Base-by-base conservation (phyloP, 2,113 vertebrate genomes). In the Jaculus jaculus region DNA sequence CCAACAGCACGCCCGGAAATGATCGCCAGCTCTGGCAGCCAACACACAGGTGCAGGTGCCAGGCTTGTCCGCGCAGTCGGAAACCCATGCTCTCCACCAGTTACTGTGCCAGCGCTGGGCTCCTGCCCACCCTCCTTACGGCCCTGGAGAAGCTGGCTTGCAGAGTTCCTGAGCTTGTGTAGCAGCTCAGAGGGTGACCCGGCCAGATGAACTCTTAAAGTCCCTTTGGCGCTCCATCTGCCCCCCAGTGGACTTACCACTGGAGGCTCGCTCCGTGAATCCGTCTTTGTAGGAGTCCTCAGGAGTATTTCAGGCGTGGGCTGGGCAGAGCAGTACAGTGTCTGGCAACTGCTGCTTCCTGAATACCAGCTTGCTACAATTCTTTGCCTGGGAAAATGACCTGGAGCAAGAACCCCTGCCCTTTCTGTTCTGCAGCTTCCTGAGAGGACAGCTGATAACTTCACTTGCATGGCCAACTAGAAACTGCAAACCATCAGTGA, bases 11-110 rank as follows among this genome's bases (percentile, higher is more conserved):
- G 63, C 26, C 32, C 26, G 21, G 93, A 78, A 82, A 51, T 2
- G 37, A 83, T 58, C 0, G 0, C 78, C 18, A 47, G 15, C 26
- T 63, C 61, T 13, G 3, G 24, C 4, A 63, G 85, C 51, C 32
- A 58, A 81, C 72, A 18, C 1, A 2, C 17, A 21, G 37, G 73
- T 63, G 23, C 39, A 69, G 42, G 47, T 24, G 30, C 16, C 3
- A 63, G n/a, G 54, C 9, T 0, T 0, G 2, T 21, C 37, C 28
- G 30, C 8, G 0, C 0, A 1, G 10, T 63, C 0, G 16, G 66
- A 54, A 42, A 69, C 78, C 60, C 11, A 66, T 0, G 0, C 7
- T 39, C 51, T 42, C 34, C 0, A 0, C 1, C 9, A 69, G n/a
- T 13, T 28, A 5, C 13, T 0, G 3, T 8, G 60, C 37, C 51